Evolutionary conservation across 1,140 invertebrate species (phyloP).

Genomic region (Penaeus vannamei): DNA sequence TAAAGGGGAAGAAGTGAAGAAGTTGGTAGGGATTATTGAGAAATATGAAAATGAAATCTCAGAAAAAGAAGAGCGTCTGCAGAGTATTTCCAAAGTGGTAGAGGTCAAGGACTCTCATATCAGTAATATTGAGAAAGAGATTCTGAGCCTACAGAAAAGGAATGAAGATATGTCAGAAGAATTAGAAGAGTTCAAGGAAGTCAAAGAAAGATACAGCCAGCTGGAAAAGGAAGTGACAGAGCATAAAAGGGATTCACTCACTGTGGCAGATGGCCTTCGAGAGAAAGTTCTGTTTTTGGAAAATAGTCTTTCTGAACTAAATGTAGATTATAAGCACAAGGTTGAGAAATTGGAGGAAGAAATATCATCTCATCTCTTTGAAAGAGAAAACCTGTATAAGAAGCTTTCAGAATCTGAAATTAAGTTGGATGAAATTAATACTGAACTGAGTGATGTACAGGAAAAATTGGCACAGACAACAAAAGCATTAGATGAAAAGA

Average conservation of each 20-base stretch:
- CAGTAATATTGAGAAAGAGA: not conserved
- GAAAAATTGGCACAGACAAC: not conserved
- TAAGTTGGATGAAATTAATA: not conserved
- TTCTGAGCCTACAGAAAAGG: not conserved
- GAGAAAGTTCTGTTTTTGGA: not conserved
- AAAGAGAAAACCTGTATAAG: not conserved
- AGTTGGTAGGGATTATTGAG: constrained; percentile 41
- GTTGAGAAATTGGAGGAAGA: not conserved
- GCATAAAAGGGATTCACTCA: not conserved
- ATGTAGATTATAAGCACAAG: constrained; percentile 1
- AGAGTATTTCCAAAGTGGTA: not conserved
- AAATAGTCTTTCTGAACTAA: not conserved
- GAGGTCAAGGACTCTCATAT: not conserved
- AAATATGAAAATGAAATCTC: constrained; percentile 46
- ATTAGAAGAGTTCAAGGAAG: not conserved
- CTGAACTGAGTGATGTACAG: not conserved
- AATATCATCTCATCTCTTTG: not conserved
- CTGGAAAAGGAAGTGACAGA: constrained; percentile 34
- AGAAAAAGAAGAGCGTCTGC: constrained; percentile 36
- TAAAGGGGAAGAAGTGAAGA: constrained; percentile 3
- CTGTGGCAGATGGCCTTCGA: not conserved
- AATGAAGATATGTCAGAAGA: constrained; percentile 19
- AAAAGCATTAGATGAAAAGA: not conserved
- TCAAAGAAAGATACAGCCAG: not conserved
- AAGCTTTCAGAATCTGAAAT: not conserved